Percentiles rank a stretch among this genome's conserved stretches.
These are phyloP conservation scores for Tetramorium bicarinatum DNA, from an alignment of 2,888 invertebrate genomes.

Conservation along the genomic window DNA sequence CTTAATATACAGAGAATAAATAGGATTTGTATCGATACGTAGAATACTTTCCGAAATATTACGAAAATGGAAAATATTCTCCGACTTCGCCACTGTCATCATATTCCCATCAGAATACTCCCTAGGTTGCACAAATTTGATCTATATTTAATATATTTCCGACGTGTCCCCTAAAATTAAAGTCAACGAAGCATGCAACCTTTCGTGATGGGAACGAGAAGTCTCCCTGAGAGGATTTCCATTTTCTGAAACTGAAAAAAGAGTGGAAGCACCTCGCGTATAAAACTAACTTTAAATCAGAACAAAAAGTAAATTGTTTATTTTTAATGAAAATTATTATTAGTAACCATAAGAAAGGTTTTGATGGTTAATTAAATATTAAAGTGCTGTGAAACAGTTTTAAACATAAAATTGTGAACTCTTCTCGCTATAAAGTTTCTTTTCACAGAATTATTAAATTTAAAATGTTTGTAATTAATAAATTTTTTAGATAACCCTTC, in stretches of 20 bases:
- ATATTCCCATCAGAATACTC: conserved; percentile 45
- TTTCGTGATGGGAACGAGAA: conserved; percentile 68
- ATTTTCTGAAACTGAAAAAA: conserved; percentile 58
- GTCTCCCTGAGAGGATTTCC: conserved; percentile 62
- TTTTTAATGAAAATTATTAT: conserved; percentile 31
- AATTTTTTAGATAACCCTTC: not conserved
- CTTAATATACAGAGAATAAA: not conserved
- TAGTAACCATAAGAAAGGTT: not conserved
- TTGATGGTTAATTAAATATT: conserved; percentile 24
- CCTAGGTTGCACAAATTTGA: conserved; percentile 64
- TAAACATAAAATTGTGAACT: not conserved
- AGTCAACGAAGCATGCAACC: conserved; percentile 73
- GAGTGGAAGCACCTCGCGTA: not conserved
- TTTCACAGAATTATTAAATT: conserved; percentile 16
- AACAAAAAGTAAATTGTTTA: conserved; percentile 17
- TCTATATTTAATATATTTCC: conserved; percentile 74
- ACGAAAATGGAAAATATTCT: conserved; percentile 38
- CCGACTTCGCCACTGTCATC: conserved; percentile 19
- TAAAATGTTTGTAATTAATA: not conserved
- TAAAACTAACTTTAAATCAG: conserved; percentile 38
- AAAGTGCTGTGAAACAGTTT: not conserved
- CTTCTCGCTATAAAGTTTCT: not conserved
- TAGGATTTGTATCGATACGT: conserved; percentile 7
- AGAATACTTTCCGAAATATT: conserved; percentile 22
- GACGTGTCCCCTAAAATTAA: conserved; percentile 70